Evolutionary conservation across 1,140 invertebrate genomes (phyloP).

Genomic region (Drosophila baimaii): DNA sequence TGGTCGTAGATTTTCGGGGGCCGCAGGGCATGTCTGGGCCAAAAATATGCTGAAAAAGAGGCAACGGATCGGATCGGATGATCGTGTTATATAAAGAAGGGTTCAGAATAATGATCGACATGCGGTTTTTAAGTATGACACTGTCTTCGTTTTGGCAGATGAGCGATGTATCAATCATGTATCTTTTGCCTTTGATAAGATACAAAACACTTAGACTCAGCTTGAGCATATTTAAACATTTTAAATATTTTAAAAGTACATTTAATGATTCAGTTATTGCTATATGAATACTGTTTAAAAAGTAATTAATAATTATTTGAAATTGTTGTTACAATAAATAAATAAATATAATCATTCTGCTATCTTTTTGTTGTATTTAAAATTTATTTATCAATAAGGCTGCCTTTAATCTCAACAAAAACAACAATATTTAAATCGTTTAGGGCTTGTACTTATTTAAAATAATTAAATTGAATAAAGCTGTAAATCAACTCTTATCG

Average conservation of each 20-base stretch:
- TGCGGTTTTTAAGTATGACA: slow-evolving; percentile 17
- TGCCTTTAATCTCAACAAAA: not conserved
- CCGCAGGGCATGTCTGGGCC: slow-evolving; percentile 42
- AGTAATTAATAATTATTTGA: not conserved
- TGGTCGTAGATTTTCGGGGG: slow-evolving; percentile 19
- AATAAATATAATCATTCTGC: not conserved
- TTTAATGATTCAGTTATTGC: not conserved
- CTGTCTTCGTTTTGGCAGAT: not conserved
- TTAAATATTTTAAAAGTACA: not conserved
- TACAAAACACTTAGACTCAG: slow-evolving; percentile 1
- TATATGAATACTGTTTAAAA: too few species aligned
- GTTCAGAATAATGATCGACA: slow-evolving; percentile 33
- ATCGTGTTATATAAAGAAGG: slow-evolving; percentile 41
- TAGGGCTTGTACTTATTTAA: not conserved
- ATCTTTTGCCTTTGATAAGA: slow-evolving; percentile 16
- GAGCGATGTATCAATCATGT: slow-evolving; percentile 27
- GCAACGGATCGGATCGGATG: slow-evolving; percentile 32
- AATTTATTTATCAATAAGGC: not conserved
- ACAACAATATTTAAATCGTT: not conserved
- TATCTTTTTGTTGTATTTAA: not conserved
- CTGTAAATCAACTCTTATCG: not conserved
- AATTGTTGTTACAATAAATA: too few species aligned
- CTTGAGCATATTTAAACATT: not conserved
- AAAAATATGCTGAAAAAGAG: slow-evolving; percentile 36
- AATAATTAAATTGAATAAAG: not conserved